Percentiles rank a stretch among this genome's conserved stretches.
Conservation (phyloP, 2,888 invertebrate genomes). For the Oscheius sp. region DNA sequence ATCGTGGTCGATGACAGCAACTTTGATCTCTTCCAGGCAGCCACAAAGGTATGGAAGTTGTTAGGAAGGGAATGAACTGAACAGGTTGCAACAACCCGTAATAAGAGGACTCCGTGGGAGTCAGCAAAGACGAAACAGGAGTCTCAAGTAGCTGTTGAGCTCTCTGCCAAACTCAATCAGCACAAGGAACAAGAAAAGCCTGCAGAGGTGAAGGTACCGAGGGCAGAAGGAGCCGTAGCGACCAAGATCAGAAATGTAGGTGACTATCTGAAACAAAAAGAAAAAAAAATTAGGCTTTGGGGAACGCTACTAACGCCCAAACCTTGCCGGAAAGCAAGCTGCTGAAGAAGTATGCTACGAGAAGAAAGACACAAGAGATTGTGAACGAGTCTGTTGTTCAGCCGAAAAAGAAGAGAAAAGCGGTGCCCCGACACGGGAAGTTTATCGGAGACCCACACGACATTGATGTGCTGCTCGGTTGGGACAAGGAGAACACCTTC, state of each 20-base stretch:
- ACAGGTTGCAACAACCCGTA: neutral
- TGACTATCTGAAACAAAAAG: constrained; percentile 15
- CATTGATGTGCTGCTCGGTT: constrained; percentile 66
- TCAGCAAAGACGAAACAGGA: neutral
- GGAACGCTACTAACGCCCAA: constrained; percentile 30
- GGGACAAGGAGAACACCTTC: constrained; percentile 61
- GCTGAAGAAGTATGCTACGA: constrained; percentile 45
- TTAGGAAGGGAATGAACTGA: neutral
- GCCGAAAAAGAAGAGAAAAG: constrained; percentile 41
- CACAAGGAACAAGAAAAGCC: neutral
- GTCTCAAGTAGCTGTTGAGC: neutral
- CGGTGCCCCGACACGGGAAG: constrained; percentile 21
- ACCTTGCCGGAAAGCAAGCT: constrained; percentile 32
- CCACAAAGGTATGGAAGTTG: constrained; percentile 28
- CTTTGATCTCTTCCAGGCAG: constrained; percentile 40
- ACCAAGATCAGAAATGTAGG: constrained; percentile 55
- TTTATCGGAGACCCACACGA: constrained; percentile 62
- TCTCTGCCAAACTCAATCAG: neutral
- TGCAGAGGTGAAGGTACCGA: constrained; percentile 33
- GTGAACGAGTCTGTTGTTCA: constrained; percentile 55
- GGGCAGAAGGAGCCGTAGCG: constrained; percentile 60
- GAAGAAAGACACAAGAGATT: constrained; percentile 68
- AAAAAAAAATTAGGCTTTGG: constrained; percentile 16
- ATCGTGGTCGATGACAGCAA: constrained; percentile 41
- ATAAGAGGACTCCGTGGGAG: neutral